A percentile compares a stretch with the other conserved stretches of the same genome.
Evolutionary conservation across 1,140 invertebrate genomes (phyloP).

Genomic region (Drosophila dunni): DNA sequence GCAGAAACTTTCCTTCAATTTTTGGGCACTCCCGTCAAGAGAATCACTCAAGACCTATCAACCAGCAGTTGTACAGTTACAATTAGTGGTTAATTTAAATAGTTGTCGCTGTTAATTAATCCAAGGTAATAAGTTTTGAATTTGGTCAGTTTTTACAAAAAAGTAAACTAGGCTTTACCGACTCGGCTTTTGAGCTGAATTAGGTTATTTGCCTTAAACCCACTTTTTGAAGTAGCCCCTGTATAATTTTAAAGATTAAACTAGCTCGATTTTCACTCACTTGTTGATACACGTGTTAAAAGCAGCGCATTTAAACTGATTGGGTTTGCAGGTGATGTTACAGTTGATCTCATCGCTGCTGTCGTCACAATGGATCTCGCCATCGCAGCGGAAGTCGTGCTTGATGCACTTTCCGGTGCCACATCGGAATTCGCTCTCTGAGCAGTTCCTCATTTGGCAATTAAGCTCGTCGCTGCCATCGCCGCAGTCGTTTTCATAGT

Average conservation of each 20-base stretch:
- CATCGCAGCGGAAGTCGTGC: conserved; percentile 88
- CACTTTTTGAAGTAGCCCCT: not conserved
- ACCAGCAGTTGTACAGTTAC: no score
- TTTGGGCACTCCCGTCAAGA: no score
- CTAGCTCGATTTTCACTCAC: conserved; percentile 35
- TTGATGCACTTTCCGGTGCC: conserved; percentile 89
- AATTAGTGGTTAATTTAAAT: no score
- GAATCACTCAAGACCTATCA: no score
- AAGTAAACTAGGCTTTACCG: no score
- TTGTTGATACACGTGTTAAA: conserved; percentile 89
- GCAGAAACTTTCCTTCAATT: no score
- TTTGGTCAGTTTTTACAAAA: no score
- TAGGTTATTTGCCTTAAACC: no score
- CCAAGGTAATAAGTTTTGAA: no score
- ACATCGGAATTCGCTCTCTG: conserved; percentile 90
- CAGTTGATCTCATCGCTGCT: conserved; percentile 89
- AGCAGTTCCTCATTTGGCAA: conserved; percentile 89
- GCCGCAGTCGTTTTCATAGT: conserved; percentile 92
- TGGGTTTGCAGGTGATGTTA: conserved; percentile 70
- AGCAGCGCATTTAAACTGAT: conserved; percentile 86
- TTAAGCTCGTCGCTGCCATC: conserved; percentile 90
- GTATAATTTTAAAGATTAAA: not conserved
- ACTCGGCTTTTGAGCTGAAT: no score
- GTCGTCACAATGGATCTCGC: conserved; percentile 89
- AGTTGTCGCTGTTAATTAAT: no score